Evolutionary conservation across 2,888 invertebrate genomes (phyloP), one percentile per base, ranked within the genome.

Genomic region (Chalcosyrphus nemorum): DNA sequence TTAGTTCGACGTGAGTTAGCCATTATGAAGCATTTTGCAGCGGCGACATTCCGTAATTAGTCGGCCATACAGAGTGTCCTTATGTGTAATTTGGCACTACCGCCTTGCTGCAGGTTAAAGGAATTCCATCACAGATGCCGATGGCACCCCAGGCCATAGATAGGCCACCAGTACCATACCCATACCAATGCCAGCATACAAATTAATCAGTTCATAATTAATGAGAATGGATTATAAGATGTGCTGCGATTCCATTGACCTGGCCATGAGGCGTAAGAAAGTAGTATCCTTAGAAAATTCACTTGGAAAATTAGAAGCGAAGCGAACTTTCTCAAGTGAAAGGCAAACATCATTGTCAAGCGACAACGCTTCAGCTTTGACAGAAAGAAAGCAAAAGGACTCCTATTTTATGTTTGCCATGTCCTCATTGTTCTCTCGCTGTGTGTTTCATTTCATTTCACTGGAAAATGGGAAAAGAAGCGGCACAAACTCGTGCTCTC

Each of bases 1-100:
- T 81, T 81, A 75, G 61, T 75, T 75, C 74, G 75, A 80, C 65
- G 52, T 66, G 80, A 74, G 72, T 35, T 71, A 41, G 59, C 50
- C 66, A 59, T 50, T 59, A 66, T 41, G 45, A 32, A 21, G 56
- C 65, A 24, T 43, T n/a, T 57, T 54, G 63, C 15, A 47, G 63
- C 63, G 71, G 29, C 56, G 9, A 45, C 52, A 52, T 72, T 52
- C 43, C 2, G 50, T 59, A 72, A 80, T 72, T 54, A 61, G 66
- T 43, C 43, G 47, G 65, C 47, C 52, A 35, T 24, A 52, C 65
- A 6, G 9, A 56, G 9, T 61, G 27, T 21, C 11, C 24, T 45
- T 54, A n/a, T 47, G n/a, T 43, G 57, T 70, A 15, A 43, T 56
- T 47, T 29, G 61, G n/a, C 3, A 41, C 38, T 27, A 52, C 38